Conservation (phyloP, 1,140 invertebrate species). For the Asobara japonica region DNA sequence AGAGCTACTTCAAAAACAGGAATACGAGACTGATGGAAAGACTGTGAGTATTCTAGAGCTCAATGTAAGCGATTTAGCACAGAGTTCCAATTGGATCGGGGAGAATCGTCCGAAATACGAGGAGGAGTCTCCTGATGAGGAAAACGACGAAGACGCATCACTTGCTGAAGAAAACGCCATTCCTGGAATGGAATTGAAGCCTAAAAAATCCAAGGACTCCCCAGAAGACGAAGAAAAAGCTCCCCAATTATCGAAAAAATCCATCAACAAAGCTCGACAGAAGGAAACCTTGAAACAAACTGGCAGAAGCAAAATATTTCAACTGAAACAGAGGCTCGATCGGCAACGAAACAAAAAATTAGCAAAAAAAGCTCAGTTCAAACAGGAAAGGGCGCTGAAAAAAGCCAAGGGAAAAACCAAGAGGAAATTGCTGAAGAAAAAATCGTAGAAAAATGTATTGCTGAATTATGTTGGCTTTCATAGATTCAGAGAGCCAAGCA, state of each 20-base stretch:
- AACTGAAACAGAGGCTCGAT: constrained; percentile 76
- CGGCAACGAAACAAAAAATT: constrained; percentile 47
- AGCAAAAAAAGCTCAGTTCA: constrained; percentile 18
- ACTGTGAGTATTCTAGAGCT: constrained; percentile 80
- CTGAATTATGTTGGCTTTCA: no score
- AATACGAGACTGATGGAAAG: constrained; percentile 78
- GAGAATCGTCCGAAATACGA: constrained; percentile 70
- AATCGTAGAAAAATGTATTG: background rate
- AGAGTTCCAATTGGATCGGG: constrained; percentile 76
- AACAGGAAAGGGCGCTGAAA: constrained; percentile 26
- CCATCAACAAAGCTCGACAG: constrained; percentile 74
- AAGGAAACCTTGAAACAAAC: constrained; percentile 74
- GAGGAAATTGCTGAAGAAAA: constrained; percentile 4
- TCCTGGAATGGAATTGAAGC: constrained; percentile 70
- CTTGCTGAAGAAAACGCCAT: constrained; percentile 59
- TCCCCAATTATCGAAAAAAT: constrained; percentile 66
- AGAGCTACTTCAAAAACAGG: constrained; percentile 71
- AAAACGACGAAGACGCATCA: constrained; percentile 55
- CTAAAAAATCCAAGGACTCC: constrained; percentile 30
- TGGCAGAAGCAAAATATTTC: constrained; percentile 78
- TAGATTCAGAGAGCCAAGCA: no score
- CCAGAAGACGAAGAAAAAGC: constrained; percentile 37
- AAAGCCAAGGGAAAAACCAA: constrained; percentile 21
- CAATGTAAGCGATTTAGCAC: constrained; percentile 72
- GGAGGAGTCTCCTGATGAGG: constrained; percentile 58